Evolutionary conservation across 2,888 invertebrate genomes (phyloP), one percentile per base, ranked within the genome.

Genomic region (Oconnorella tubifera): DNA sequence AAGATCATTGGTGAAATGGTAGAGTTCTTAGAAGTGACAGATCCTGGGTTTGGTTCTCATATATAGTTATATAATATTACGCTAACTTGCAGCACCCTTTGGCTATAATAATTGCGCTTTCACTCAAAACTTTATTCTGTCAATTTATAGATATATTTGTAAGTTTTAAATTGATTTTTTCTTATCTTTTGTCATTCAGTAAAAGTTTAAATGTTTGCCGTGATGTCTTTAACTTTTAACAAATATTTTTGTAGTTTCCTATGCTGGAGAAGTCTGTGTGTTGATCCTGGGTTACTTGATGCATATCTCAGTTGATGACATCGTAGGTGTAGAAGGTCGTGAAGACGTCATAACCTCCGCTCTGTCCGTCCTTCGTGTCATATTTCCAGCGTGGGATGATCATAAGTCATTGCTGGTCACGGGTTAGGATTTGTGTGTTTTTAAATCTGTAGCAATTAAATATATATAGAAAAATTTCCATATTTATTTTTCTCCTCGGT

Each of bases 301-400:
- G 40, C 59, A 68, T 19, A 66, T 78, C 1, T 79, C 78, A 68
- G 75, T 76, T 56, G 76, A 78, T 56, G 78, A 78, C 57, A 77
- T 79, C 4, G 75, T 79, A 1, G 73, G 72, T 1, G 59, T 79
- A 2, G 75, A 75, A 28, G 75, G 74, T 2, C 68, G 69, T 29
- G 75, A 75, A 49, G 69, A 68, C 19, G 71, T 72, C 32, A 68
- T 77, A 3, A 71, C 75, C 3, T 76, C 77, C 6, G 75, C 76
- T 1, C 62, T 79, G 28, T 77, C 77, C 33, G 73, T 77, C 27
- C 67, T 79, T 10, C 56, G 40, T n/a, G 64, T 62, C 32, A 32
- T 68, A 4, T 33, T 70, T 31, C 32, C 56, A 23, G 29, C 65
- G 31, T 67, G 64, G 62, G 53, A 56, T 10, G 64, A 64, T 23